Evolutionary conservation across 2,113 vertebrate species (phyloP), one percentile per base, ranked within the genome.

Genomic region (Proteles cristata): DNA sequence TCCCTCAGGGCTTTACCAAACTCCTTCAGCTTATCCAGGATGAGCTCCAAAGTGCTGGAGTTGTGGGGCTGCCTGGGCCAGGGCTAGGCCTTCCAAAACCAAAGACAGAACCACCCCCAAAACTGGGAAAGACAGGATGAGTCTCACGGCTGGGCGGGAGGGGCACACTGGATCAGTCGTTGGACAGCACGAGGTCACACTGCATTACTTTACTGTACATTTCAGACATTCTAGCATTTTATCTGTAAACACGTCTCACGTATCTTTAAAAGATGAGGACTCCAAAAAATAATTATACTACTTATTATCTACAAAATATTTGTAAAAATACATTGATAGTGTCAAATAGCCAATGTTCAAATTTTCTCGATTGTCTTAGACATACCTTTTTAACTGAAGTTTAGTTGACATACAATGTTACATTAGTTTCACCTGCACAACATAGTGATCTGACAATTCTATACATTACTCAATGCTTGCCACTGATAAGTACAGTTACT

Each of bases 71-170:
- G 66, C 89, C 88, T 95, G 93, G 17, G 88, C 76, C 0, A 94
- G 93, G 66, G 45, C 90, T 31, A 76, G 84, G 61, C 90, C 93
- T 96, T 96, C 93, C 77, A 93, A 35, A 39, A 83, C 53, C 77
- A 93, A 39, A n/a, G 7, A 71, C 73, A 97, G 58, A 77, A 28
- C 77, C 84, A 77, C 48, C 17, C 28, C 15, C 89, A 94, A 48
- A 31, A 98, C 71, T 0, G 82, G 88, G 19, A 97, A 91, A 0
- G 94, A 94, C 76, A 97, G 92, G 16, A 82, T 0, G 35, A 95
- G 85, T 81, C 65, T 95, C 96, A 96, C 93, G 71, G 53, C n/a
- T 17, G 45, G 33, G 23, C 79, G 0, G 15, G n/a, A 87, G 69
- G 55, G 79, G 8, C 31, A 4, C 71, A 89, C 71, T 96, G 69